phyloP scores from a whole-genome alignment of 1,140 invertebrate genomes.

The Batillaria attramentaria region DNA sequence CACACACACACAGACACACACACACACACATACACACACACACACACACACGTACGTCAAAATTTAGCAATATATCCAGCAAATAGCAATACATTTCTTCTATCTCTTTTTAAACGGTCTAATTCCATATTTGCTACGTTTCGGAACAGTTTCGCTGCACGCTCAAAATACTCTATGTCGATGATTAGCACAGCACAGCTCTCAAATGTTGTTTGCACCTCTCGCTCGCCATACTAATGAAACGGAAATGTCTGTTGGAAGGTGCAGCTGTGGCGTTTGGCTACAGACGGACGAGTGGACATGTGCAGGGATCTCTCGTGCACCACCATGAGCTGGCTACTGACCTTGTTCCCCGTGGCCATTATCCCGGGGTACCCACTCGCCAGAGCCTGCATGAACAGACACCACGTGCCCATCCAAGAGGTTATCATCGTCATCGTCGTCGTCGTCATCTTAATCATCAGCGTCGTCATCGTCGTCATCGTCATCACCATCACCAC shows the following conservation, averaged over 20 bases:
- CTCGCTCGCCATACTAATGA: no score
- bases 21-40: background rate
- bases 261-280: no score
- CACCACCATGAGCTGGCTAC: no score
- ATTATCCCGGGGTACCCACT: background rate
- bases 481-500: slow-evolving; percentile 36
- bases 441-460: no score
- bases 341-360: background rate
- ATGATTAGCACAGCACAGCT: background rate
- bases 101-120: no score
- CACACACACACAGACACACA: background rate
- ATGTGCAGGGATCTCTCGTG: no score
- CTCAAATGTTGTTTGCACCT: no score
- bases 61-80: slow-evolving; percentile 7
- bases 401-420: background rate
- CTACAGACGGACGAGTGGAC: no score
- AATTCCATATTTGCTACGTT: no score
- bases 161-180: no score
- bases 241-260: no score
- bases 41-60: background rate
- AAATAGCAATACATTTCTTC: background rate
- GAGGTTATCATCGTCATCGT: background rate
- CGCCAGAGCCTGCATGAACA: background rate
- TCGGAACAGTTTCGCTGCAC: background rate
- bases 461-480: slow-evolving; percentile 77